Percentiles rank a stretch among this genome's conserved stretches.
phyloP scores from a whole-genome alignment of 1,140 invertebrate species.

The Olivierus martensii region DNA sequence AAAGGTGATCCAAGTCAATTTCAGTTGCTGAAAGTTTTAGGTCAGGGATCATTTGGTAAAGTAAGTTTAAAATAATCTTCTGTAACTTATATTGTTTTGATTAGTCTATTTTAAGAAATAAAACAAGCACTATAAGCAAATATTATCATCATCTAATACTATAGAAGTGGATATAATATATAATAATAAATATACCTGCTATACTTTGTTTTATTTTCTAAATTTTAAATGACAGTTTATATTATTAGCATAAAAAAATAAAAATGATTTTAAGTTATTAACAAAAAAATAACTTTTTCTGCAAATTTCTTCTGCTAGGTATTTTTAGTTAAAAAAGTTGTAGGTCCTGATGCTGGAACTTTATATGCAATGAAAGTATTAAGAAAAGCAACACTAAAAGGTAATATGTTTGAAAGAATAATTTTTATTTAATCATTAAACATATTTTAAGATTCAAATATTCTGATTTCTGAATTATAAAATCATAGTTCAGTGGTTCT shows the following conservation, averaged over 20 bases:
- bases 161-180: no score
- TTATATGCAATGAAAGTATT: conserved; percentile 99
- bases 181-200: no score
- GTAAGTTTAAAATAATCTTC: conserved; percentile 36
- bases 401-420: conserved; percentile 29
- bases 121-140: no score
- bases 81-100: neutral
- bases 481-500: no score
- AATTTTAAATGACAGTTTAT: neutral
- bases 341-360: conserved; percentile 79
- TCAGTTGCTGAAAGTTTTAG: conserved; percentile 91
- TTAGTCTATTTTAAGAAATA: neutral
- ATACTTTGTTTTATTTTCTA: no score
- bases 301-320: conserved; percentile 37
- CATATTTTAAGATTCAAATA: neutral
- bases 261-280: neutral
- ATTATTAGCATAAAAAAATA: neutral
- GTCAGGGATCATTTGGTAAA: conserved; percentile 98
- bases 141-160: neutral
- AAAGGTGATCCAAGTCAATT: conserved; percentile 88
- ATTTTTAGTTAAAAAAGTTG: conserved; percentile 89
- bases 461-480: no score
- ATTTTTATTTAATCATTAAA: neutral
- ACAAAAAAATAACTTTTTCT: neutral
- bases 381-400: conserved; percentile 97